A percentile compares a stretch with the other conserved stretches of the same genome.
phyloP scores from a whole-genome alignment of 2,888 invertebrate species.

The Cosmorhoe ocellata region DNA sequence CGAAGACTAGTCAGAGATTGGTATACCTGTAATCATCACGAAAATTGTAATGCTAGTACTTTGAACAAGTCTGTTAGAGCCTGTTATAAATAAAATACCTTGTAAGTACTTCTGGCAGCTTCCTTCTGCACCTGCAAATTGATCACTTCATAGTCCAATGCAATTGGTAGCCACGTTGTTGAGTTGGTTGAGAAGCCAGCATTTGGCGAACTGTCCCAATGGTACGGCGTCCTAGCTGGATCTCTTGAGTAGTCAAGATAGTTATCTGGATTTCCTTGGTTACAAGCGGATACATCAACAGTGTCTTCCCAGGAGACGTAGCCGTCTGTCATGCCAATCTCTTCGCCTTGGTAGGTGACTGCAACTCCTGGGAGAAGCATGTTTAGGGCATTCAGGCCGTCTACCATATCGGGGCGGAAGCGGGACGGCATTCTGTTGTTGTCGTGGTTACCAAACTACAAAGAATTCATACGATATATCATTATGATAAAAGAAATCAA shows the following conservation, averaged over 20 bases:
- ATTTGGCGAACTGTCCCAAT: conserved; percentile 81
- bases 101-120: conserved; percentile 76
- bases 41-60: too few relatives aligned
- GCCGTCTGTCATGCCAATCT: conserved; percentile 87
- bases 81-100: conserved; percentile 45
- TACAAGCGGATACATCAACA: conserved; percentile 80
- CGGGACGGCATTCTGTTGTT: conserved; percentile 84
- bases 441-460: conserved; percentile 87
- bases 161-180: conserved; percentile 86
- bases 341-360: conserved; percentile 92
- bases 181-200: conserved; percentile 84
- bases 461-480: too few relatives aligned
- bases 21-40: conserved; percentile 70
- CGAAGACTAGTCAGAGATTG: conserved; percentile 78
- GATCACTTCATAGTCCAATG: conserved; percentile 80
- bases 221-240: conserved; percentile 85
- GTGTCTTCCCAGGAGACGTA: conserved; percentile 82
- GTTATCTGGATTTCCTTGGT: conserved; percentile 75
- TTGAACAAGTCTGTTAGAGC: too few relatives aligned
- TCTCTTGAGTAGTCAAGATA: conserved; percentile 81
- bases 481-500: too few relatives aligned
- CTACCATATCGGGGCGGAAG: conserved; percentile 84
- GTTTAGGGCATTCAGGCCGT: conserved; percentile 86
- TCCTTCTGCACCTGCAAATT: conserved; percentile 81
- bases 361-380: conserved; percentile 89